A percentile compares a stretch with the other conserved stretches of the same genome.
Evolutionary conservation across 2,113 vertebrate genomes (phyloP).

Genomic region (Chroicocephalus ridibundus): DNA sequence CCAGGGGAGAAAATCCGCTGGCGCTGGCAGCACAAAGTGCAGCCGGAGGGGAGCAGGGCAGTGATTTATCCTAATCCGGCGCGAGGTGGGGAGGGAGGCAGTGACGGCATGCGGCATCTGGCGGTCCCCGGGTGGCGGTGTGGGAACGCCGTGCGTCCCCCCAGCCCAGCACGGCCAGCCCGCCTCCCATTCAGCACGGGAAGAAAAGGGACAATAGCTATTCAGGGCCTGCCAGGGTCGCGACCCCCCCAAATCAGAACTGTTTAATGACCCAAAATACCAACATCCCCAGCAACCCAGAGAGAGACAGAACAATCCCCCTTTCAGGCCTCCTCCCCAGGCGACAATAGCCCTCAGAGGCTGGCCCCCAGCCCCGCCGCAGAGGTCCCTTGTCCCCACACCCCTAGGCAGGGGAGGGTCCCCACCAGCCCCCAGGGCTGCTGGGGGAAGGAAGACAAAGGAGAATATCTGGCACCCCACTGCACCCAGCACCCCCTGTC

Average conservation of each 20-base stretch:
- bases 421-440: not conserved
- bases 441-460: not conserved
- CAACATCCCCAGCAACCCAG: slow-evolving; percentile 72
- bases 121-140: slow-evolving; percentile 21
- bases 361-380: not conserved
- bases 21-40: not conserved
- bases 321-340: slow-evolving; percentile 66
- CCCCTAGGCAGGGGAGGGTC: not conserved
- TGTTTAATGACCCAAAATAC: slow-evolving; percentile 81
- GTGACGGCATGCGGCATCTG: slow-evolving; percentile 47
- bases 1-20: not conserved
- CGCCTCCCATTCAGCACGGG: slow-evolving; percentile 73
- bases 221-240: slow-evolving; percentile 76
- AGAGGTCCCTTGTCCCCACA: slow-evolving; percentile 3
- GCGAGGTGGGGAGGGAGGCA: not conserved
- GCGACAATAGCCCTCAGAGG: slow-evolving; percentile 18
- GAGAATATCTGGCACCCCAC: not conserved
- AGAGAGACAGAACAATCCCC: slow-evolving; percentile 71
- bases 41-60: not conserved
- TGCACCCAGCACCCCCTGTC: not conserved
- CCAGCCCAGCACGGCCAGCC: not conserved
- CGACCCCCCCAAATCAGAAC: slow-evolving; percentile 71
- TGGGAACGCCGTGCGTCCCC: slow-evolving; percentile 65
- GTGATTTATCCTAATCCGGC: slow-evolving; percentile 53
- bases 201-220: slow-evolving; percentile 81